Evolutionary conservation across 2,888 invertebrate species (phyloP).

Genomic region (Celastrina argiolus): DNA sequence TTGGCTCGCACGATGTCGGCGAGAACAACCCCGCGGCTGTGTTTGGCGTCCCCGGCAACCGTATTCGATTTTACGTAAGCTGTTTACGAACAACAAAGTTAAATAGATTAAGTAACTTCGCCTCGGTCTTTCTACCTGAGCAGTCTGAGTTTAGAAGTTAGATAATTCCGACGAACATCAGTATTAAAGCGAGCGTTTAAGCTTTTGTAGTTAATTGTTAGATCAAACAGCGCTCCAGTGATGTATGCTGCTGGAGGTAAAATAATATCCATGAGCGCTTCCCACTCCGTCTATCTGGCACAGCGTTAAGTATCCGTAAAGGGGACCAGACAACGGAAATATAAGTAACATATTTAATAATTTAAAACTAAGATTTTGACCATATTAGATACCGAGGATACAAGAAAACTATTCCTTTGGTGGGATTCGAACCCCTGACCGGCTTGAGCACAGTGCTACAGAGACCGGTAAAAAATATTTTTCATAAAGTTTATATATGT

Average conservation of each 20-base stretch:
- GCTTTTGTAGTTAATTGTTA: background rate
- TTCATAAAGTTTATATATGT: background rate
- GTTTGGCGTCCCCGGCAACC: conserved; percentile 85
- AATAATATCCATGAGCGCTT: no score
- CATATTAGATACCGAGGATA: no score
- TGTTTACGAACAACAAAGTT: conserved; percentile 45
- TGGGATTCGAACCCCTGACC: no score
- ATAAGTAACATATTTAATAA: no score
- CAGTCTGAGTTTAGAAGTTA: background rate
- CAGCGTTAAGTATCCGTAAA: no score
- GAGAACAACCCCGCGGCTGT: conserved; percentile 89
- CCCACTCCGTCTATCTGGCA: no score
- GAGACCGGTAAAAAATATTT: background rate
- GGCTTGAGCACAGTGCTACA: no score
- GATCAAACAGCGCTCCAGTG: background rate
- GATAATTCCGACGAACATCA: conserved; percentile 8
- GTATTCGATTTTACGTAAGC: conserved; percentile 93
- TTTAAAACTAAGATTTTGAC: no score
- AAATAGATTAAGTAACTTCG: conserved; percentile 12
- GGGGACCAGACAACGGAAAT: no score
- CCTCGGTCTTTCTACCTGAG: conserved; percentile 7
- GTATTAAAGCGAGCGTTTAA: background rate
- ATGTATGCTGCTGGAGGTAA: no score
- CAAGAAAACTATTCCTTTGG: no score
- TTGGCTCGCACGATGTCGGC: conserved; percentile 93